These are phyloP conservation scores for Tinamus major DNA, from an alignment of 2,797 vertebrate genomes.

Conservation along the genomic window DNA sequence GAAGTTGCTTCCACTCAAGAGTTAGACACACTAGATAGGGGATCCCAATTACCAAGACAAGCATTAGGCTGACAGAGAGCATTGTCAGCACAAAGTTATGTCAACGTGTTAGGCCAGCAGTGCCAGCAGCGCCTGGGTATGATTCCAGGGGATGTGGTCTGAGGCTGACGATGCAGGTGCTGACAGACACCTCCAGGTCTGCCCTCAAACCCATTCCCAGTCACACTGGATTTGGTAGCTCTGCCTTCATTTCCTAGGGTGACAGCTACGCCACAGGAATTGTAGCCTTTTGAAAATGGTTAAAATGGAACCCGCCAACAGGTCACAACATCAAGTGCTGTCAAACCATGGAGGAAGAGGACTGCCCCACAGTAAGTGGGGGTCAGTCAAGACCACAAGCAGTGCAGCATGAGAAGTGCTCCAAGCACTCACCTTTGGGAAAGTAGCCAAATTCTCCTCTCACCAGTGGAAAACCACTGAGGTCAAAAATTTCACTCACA, in stretches of 20 bases:
- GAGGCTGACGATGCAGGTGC: not conserved
- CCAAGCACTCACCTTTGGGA: not conserved
- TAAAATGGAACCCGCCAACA: not conserved
- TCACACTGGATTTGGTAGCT: not conserved
- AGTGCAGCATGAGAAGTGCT: not conserved
- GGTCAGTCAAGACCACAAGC: not conserved
- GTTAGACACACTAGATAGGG: not conserved
- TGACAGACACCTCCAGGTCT: not conserved
- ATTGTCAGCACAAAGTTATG: not conserved
- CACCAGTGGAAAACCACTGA: not conserved
- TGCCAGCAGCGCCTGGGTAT: accelerated
- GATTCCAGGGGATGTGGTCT: constrained; percentile 17
- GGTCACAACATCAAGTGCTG: constrained; percentile 50
- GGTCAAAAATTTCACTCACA: not conserved
- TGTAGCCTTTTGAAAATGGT: not conserved
- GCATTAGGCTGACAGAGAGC: accelerated
- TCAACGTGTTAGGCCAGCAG: not conserved
- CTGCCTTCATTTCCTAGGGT: not conserved
- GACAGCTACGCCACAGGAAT: not conserved
- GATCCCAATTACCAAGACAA: not conserved
- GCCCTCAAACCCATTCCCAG: not conserved
- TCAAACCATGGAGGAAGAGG: not conserved
- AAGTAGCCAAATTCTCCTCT: not conserved
- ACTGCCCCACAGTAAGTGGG: not conserved
- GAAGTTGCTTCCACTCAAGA: not conserved